These are phyloP conservation scores for Heliconius sara DNA, from an alignment of 2,888 invertebrate genomes.

Conservation along the genomic window DNA sequence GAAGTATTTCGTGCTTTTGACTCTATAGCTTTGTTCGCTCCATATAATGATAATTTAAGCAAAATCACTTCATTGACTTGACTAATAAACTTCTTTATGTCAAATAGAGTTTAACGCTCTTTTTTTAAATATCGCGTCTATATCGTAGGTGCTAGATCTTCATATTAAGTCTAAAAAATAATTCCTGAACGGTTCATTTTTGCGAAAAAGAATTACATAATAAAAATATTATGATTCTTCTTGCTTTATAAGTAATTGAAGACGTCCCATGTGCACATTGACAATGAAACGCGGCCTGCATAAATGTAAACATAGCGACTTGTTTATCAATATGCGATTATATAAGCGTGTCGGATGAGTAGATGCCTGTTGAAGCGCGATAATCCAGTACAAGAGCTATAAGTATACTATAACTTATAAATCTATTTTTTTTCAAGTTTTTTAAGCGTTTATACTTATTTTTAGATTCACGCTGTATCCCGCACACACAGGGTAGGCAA, in stretches of 20 bases:
- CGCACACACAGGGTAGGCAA: no score
- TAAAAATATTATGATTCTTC: not conserved
- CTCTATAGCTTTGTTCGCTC: no score
- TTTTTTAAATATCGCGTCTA: no score
- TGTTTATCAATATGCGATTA: conserved; percentile 32
- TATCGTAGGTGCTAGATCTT: no score
- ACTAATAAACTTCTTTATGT: no score
- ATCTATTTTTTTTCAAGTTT: no score
- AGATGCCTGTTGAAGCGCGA: conserved; percentile 4
- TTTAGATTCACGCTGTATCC: no score
- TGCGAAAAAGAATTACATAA: not conserved
- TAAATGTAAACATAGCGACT: conserved; percentile 19
- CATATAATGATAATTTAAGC: no score
- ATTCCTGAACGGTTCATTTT: not conserved
- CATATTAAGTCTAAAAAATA: not conserved
- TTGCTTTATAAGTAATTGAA: not conserved
- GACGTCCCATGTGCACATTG: conserved; percentile 6
- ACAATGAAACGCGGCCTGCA: conserved; percentile 21
- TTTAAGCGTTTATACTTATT: no score
- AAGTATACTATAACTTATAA: not conserved
- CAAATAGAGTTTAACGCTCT: no score
- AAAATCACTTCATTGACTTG: no score
- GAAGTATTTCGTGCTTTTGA: no score
- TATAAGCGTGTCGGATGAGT: conserved; percentile 27
- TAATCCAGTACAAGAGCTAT: not conserved